Percentiles rank a stretch among this genome's conserved stretches.
These are phyloP conservation scores for Intellagama lesueurii DNA, from an alignment of 2,797 vertebrate species.

Conservation along the genomic window DNA sequence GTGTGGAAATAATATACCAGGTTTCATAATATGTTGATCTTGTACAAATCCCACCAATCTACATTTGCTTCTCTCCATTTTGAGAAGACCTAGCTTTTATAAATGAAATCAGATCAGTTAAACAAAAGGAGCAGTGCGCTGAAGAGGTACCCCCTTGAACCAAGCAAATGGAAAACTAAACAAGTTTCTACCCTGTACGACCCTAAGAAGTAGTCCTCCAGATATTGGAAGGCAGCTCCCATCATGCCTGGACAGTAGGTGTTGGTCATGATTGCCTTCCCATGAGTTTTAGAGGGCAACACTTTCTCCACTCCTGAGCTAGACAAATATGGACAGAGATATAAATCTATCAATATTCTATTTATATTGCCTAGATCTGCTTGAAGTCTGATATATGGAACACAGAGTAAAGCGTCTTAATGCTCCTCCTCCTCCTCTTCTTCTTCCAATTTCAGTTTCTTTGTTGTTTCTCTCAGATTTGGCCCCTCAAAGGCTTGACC, in stretches of 20 bases:
- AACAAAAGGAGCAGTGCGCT: too few species aligned
- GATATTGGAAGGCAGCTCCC: neutral
- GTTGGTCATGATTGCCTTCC: neutral
- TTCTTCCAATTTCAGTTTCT: neutral
- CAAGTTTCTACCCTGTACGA: too few species aligned
- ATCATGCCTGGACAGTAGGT: neutral
- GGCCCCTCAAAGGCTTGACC: neutral
- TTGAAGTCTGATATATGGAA: neutral
- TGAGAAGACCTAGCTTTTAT: too few species aligned
- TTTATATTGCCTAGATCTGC: neutral
- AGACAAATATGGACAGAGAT: neutral
- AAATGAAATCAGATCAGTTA: too few species aligned
- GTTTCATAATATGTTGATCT: too few species aligned
- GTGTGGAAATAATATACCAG: too few species aligned
- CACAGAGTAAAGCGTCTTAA: neutral
- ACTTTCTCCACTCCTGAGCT: neutral
- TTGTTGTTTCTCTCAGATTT: neutral
- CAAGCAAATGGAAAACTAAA: too few species aligned
- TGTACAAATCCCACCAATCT: too few species aligned
- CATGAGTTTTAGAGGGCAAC: neutral
- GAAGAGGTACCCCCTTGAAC: too few species aligned
- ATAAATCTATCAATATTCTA: neutral
- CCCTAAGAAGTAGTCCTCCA: too few species aligned
- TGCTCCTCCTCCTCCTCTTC: neutral
- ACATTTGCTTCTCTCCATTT: too few species aligned